Evolutionary conservation across 2,113 vertebrate genomes (phyloP).

Genomic region (Pogona vitticeps): DNA sequence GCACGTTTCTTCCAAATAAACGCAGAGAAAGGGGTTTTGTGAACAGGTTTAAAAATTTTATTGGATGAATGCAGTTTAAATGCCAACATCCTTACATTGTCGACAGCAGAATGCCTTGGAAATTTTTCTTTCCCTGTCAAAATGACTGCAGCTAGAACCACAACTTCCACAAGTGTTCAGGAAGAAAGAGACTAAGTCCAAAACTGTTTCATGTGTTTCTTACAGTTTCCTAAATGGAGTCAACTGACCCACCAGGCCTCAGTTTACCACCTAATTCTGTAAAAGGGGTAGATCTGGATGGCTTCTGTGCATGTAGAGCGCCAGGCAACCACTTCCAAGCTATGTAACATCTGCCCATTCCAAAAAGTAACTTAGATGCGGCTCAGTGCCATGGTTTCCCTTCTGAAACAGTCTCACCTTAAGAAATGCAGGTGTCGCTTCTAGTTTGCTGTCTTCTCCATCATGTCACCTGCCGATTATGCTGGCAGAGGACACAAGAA

Average conservation of each 20-base stretch:
- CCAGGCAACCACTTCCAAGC: background rate
- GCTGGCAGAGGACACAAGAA: background rate
- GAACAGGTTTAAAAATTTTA: too few species aligned
- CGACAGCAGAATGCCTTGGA: too few species aligned
- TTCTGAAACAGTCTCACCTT: background rate
- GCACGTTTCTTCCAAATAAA: too few species aligned
- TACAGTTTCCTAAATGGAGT: too few species aligned
- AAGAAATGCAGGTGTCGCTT: background rate
- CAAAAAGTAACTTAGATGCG: background rate
- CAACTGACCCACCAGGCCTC: background rate
- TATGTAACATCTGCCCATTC: background rate
- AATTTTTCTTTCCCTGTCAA: too few species aligned
- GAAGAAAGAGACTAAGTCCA: too few species aligned
- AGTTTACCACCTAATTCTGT: background rate
- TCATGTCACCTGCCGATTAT: background rate
- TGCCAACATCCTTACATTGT: too few species aligned
- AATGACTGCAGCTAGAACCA: too few species aligned
- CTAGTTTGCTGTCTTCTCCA: background rate
- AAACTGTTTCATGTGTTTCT: too few species aligned
- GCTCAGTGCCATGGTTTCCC: background rate
- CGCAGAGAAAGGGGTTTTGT: too few species aligned
- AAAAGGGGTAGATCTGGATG: background rate
- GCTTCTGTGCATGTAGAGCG: background rate
- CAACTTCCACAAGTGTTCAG: too few species aligned
- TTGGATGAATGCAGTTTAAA: too few species aligned